Percentiles rank a stretch among this genome's conserved stretches.
phyloP scores from a whole-genome alignment of 2,797 vertebrate genomes.

The Cirrhinus molitorella region DNA sequence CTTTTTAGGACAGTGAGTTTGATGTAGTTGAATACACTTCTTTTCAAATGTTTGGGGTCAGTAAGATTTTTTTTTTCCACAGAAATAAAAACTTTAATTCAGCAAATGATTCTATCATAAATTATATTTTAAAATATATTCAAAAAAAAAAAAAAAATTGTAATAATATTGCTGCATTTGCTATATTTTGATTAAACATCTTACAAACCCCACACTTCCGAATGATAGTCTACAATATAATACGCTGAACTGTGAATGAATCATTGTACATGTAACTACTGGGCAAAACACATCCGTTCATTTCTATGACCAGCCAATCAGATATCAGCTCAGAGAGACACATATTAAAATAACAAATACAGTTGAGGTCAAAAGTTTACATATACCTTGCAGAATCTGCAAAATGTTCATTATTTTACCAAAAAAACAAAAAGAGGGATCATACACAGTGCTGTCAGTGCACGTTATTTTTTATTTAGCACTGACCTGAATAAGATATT shows the following conservation, averaged over 20 bases:
- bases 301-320: background rate
- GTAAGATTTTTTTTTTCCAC: too few species aligned
- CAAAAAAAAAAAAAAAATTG: background rate
- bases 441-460: too few species aligned
- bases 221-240: slow-evolving; percentile 1
- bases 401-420: too few species aligned
- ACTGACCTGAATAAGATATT: too few species aligned
- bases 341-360: background rate
- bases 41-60: background rate
- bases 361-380: too few species aligned
- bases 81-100: too few species aligned
- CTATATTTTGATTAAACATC: background rate
- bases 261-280: background rate
- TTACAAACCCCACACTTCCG: background rate
- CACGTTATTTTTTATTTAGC: too few species aligned
- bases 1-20: background rate
- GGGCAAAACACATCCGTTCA: background rate
- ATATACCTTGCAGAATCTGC: too few species aligned
- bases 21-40: background rate
- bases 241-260: background rate
- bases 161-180: background rate
- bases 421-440: too few species aligned
- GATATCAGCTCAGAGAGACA: background rate
- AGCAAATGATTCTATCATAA: too few species aligned
- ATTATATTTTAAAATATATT: background rate